These are phyloP conservation scores for Drosophila hydei DNA, from an alignment of 1,140 invertebrate species.

Conservation along the genomic window DNA sequence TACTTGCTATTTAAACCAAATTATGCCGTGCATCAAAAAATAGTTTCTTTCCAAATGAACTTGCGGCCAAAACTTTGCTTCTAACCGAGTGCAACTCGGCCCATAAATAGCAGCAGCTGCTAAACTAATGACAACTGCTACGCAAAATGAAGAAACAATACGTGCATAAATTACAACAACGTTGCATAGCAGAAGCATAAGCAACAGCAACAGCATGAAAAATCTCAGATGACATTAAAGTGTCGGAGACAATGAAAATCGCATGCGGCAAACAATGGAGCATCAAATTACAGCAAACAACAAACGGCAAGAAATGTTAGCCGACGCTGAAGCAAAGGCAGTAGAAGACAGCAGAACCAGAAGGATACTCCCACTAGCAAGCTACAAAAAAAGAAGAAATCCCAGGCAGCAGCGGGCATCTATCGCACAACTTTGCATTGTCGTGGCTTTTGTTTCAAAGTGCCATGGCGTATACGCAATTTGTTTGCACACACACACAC, in stretches of 20 bases:
- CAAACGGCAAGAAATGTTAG: slow-evolving; percentile 47
- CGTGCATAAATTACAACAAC: slow-evolving; percentile 74
- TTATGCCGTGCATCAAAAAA: slow-evolving; percentile 26
- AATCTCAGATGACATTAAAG: slow-evolving; percentile 62
- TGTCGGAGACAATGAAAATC: slow-evolving; percentile 64
- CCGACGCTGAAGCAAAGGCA: slow-evolving; percentile 35
- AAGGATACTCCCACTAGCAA: slow-evolving; percentile 28
- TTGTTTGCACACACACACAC: slow-evolving; percentile 43
- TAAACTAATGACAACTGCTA: slow-evolving; percentile 66
- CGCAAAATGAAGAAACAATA: slow-evolving; percentile 78
- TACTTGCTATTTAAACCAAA: slow-evolving; percentile 39
- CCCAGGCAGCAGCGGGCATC: slow-evolving; percentile 21
- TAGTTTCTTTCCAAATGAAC: slow-evolving; percentile 17
- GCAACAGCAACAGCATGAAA: slow-evolving; percentile 11
- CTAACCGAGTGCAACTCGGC: slow-evolving; percentile 32
- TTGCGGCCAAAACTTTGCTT: slow-evolving; percentile 48
- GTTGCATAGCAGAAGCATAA: slow-evolving; percentile 55
- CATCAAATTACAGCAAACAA: slow-evolving; percentile 79
- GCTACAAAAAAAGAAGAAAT: slow-evolving; percentile 11
- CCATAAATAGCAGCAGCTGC: slow-evolving; percentile 71
- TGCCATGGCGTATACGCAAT: slow-evolving; percentile 79
- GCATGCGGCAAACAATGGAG: slow-evolving; percentile 66
- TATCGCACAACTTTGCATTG: slow-evolving; percentile 63
- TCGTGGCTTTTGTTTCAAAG: slow-evolving; percentile 80
- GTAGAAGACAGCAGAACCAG: slow-evolving; percentile 4